Percentiles rank a stretch among this genome's conserved stretches.
phyloP scores from a whole-genome alignment of 92 coral and sea anemone genomes.

The Heliopora coerulea region DNA sequence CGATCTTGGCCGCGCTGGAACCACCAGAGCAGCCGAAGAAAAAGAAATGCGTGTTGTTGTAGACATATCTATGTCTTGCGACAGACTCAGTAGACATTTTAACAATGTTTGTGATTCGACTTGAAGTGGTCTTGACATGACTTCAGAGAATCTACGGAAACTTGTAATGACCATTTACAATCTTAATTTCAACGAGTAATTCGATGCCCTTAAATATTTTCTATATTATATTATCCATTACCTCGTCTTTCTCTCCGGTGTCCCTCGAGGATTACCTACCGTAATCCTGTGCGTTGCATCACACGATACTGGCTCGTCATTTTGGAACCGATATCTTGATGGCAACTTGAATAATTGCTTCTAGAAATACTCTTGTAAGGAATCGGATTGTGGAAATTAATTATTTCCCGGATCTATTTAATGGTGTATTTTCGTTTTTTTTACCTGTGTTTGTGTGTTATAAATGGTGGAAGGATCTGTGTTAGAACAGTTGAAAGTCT shows the following conservation, averaged over 20 bases:
- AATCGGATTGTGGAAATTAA: too few relatives aligned
- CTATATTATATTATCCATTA: conserved; percentile 23
- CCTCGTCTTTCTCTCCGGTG: neutral
- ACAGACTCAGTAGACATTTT: neutral
- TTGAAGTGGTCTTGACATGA: conserved; percentile 9
- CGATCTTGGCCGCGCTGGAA: conserved; percentile 92
- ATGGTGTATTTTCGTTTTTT: too few relatives aligned
- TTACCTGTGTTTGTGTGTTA: too few relatives aligned
- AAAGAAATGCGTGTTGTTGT: conserved; percentile 79
- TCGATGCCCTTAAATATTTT: conserved; percentile 13
- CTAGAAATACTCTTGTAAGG: too few relatives aligned
- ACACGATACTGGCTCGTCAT: too few relatives aligned
- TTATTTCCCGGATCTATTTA: too few relatives aligned
- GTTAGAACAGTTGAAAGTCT: too few relatives aligned
- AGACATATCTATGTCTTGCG: neutral
- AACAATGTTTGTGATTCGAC: conserved; percentile 12
- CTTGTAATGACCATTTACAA: conserved; percentile 18
- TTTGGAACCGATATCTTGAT: too few relatives aligned
- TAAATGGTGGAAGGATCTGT: too few relatives aligned
- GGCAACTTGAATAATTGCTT: too few relatives aligned
- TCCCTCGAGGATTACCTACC: too few relatives aligned
- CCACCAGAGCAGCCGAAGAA: conserved; percentile 97
- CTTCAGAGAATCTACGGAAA: neutral
- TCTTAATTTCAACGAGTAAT: conserved; percentile 40
- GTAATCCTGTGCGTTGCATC: too few relatives aligned